Evolutionary conservation across 92 coral and sea anemone species (phyloP).

Genomic region (Bergia puertoricense): DNA sequence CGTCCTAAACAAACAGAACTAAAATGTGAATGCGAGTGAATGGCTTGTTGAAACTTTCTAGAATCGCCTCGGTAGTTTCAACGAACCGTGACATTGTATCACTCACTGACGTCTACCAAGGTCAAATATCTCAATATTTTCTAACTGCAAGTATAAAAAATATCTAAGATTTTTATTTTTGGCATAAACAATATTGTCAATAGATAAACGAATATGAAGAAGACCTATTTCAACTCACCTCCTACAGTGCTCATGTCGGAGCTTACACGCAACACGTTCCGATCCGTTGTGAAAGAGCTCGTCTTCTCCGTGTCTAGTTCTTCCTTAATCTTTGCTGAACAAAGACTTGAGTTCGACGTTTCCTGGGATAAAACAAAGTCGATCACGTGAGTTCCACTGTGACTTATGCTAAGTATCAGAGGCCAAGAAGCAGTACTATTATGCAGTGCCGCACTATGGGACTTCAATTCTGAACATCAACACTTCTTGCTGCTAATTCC

Average conservation of each 20-base stretch:
- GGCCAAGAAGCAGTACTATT: background rate
- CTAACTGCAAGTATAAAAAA: background rate
- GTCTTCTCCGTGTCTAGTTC: background rate
- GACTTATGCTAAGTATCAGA: background rate
- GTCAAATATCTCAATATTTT: background rate
- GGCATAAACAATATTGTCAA: background rate
- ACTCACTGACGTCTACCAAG: too few relatives aligned
- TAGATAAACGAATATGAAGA: background rate
- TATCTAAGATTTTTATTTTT: background rate
- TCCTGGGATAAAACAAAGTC: constrained; percentile 11
- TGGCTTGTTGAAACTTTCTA: background rate
- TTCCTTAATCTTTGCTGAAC: constrained; percentile 26
- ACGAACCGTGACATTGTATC: too few relatives aligned
- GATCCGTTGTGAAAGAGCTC: background rate
- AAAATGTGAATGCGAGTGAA: background rate
- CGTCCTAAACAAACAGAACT: background rate
- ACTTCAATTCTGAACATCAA: background rate
- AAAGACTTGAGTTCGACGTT: constrained; percentile 10
- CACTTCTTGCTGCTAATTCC: background rate
- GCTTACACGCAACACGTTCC: background rate
- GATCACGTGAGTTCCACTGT: background rate
- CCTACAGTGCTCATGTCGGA: background rate
- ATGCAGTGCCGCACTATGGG: background rate
- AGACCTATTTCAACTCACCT: background rate
- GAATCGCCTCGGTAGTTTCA: background rate